Base-by-base conservation (phyloP, 2,113 vertebrate genomes). In the Rhynchopsitta pachyrhyncha region DNA sequence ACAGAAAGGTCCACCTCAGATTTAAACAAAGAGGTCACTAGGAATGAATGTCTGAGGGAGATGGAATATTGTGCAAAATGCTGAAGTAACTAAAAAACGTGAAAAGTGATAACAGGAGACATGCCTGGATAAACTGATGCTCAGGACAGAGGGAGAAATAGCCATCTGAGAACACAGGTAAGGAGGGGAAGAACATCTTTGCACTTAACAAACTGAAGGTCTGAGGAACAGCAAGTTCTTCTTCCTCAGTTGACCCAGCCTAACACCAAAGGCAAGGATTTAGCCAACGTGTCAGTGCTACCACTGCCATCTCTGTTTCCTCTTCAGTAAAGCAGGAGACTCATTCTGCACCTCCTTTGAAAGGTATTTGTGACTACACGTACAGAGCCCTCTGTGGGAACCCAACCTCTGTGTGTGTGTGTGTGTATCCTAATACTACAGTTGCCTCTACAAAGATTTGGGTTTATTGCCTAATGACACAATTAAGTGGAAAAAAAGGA, bases 151-250 rank as follows among this genome's bases (percentile, higher is more conserved):
- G 23, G 46, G 24, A 71, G 18, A 60, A 89, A 44, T 4, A 57
- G 44, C 13, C 27, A 3, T 0, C 0, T 2, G 46, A 62, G 33
- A 75, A 22, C 29, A 33, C 1, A 0, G 4, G 11, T 25, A 70
- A 46, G 27, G 9, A 24, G n/a, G 5, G 20, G 33, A 55, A 46
- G 20, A 39, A 42, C 12, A 35, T 39, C 11, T n/a, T 39, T 19
- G 27, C 16, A 27, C 17, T 6, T 2, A 1, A 19, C 13, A 66
- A 59, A 23, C 4, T 1, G 16, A 49, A 76, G 5, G 24, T 13
- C 22, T 53, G 15, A 63, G 63, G 50, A 78, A 39, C 19, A 62
- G 33, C 18, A 33, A 19, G 11, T 2, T 68, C 19, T 57, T 8
- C 47, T 47, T 46, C 46, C 49, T 19, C 1, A 63, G 7, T 2